Evolutionary conservation across 2,797 vertebrate species (phyloP), one percentile per base, ranked within the genome.

Genomic region (Aeoliscus strigatus): DNA sequence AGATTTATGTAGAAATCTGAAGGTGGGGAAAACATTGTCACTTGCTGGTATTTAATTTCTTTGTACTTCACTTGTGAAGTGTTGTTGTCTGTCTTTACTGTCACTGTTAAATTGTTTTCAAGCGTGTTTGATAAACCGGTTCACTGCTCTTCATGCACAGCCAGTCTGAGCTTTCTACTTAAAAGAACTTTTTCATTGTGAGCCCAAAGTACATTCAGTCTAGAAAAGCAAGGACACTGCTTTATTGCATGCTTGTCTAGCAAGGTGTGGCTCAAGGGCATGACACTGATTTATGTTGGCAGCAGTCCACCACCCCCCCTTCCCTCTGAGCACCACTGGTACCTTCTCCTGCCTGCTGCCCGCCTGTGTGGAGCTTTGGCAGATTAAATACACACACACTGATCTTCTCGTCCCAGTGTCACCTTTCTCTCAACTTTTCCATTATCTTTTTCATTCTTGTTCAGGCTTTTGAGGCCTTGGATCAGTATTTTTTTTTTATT

Each of bases 251-350:
- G 32, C 25, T 38, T 48, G 39, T 45, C 34, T 15, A 11, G 35
- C 29, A 28, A 57, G 61, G 59, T 64, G 60, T 60, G 54, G 63
- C 66, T 75, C 48, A 70, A 71, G 74, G 66, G 61, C 71, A 58
- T 34, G 71, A 64, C 64, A 45, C 43, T 63, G 76, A 74, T 67
- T 72, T 56, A 70, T 60, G 60, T 45, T 62, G 65, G 57, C 75
- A 66, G 31, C 32, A 4, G 33, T 60, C 53, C n/a, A 30, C 48
- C 63, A 30, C 46, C 38, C 44, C 39, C 26, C 6, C 32, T 53
- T n/a, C 39, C 28, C 48, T 62, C 37, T 0, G n/a, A 36, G 37
- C 56, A 6, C 34, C 56, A 49, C 61, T 58, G 33, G 44, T 14
- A 44, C 33, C 45, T 16, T 60, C 42, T 62, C 66, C 51, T 35